Evolutionary conservation across 2,113 vertebrate genomes (phyloP).

Genomic region (Cervus canadensis): DNA sequence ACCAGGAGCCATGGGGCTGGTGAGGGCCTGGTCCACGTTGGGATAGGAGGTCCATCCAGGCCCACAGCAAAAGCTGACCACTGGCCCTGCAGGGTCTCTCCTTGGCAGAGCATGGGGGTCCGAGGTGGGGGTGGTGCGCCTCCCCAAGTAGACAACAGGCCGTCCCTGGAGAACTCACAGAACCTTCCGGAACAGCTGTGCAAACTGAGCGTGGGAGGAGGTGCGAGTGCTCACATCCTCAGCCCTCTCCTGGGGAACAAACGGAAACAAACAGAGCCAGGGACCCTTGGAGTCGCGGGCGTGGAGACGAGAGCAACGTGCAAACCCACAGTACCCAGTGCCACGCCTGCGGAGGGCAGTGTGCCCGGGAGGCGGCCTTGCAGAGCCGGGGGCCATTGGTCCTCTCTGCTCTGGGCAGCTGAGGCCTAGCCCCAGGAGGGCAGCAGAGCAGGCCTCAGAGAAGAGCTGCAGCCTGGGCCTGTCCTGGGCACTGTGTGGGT

Average conservation of each 20-base stretch:
- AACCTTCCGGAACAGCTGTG: slow-evolving; percentile 74
- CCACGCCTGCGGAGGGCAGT: neutral
- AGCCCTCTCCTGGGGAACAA: neutral
- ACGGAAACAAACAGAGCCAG: neutral
- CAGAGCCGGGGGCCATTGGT: accelerated
- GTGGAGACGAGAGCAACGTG: neutral
- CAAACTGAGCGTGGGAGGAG: slow-evolving; percentile 78
- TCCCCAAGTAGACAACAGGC: slow-evolving; percentile 39
- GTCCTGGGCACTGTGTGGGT: neutral
- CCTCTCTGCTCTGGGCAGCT: neutral
- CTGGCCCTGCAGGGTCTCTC: neutral
- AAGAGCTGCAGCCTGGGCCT: neutral
- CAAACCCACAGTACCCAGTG: neutral
- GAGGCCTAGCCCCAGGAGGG: neutral
- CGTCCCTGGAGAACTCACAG: slow-evolving; percentile 1
- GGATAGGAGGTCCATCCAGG: neutral
- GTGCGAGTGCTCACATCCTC: slow-evolving; percentile 45
- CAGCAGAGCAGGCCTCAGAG: neutral
- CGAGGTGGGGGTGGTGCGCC: slow-evolving; percentile 27
- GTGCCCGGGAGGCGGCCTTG: neutral
- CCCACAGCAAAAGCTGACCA: neutral
- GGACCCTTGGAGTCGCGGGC: neutral
- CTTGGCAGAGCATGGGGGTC: neutral
- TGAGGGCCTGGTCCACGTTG: accelerated
- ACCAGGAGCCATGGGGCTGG: neutral